Conservation (phyloP, 2,113 vertebrate genomes). For the Puma concolor region DNA sequence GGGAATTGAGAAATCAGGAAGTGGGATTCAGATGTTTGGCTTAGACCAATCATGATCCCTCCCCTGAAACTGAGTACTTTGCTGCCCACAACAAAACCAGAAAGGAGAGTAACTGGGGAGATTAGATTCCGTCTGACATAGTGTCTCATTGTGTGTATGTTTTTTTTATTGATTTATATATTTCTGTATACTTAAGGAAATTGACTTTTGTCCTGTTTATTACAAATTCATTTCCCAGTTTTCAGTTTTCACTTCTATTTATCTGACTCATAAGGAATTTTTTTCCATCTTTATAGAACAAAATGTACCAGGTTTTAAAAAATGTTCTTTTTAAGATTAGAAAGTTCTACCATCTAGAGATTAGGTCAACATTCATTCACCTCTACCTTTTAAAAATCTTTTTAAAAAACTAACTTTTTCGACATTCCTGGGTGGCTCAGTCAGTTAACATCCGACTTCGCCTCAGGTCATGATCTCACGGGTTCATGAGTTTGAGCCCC, state of each 20-base stretch:
- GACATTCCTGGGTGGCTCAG: too few species aligned
- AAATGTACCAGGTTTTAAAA: neutral
- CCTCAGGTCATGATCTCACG: too few species aligned
- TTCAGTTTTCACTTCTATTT: neutral
- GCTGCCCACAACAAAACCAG: neutral
- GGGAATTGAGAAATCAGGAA: neutral
- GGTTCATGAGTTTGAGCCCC: too few species aligned
- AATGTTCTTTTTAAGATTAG: neutral
- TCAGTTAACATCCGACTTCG: too few species aligned
- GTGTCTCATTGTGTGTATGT: neutral
- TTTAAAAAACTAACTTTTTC: neutral
- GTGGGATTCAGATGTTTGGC: neutral
- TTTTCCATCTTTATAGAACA: neutral
- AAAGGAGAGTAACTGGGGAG: neutral
- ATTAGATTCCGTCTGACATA: neutral
- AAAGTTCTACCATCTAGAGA: neutral
- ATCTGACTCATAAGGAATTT: neutral
- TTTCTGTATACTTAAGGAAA: conserved; percentile 14
- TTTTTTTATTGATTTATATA: neutral
- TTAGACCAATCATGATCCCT: neutral
- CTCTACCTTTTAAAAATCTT: neutral
- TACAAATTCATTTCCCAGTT: neutral
- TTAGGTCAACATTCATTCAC: neutral
- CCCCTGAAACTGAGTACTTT: neutral
- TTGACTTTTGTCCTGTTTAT: neutral